phyloP scores from a whole-genome alignment of 2,888 invertebrate genomes.

The Dryomyza anilis region DNA sequence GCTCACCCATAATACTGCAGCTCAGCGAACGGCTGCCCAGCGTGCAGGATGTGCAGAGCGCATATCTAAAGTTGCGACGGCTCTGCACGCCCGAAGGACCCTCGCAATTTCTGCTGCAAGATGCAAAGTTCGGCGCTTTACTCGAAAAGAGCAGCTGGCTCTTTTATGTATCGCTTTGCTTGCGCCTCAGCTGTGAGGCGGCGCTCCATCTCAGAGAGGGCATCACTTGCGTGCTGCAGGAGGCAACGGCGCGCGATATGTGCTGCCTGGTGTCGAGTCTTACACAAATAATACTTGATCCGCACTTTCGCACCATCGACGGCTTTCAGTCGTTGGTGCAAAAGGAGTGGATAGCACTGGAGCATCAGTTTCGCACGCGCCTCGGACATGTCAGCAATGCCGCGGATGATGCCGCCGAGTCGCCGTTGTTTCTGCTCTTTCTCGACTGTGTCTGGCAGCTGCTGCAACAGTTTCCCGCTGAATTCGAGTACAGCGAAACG shows the following conservation, averaged over 20 bases:
- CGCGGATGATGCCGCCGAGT: slow-evolving; percentile 58
- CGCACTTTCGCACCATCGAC: slow-evolving; percentile 77
- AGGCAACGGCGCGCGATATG: slow-evolving; percentile 86
- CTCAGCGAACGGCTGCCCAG: slow-evolving; percentile 69
- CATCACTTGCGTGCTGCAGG: slow-evolving; percentile 84
- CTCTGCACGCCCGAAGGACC: slow-evolving; percentile 79
- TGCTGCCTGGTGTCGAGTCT: slow-evolving; percentile 86
- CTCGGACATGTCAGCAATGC: slow-evolving; percentile 68
- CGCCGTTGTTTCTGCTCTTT: slow-evolving; percentile 88
- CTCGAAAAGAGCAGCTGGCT: slow-evolving; percentile 88
- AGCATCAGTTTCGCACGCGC: slow-evolving; percentile 79
- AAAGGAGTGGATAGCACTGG: slow-evolving; percentile 93
- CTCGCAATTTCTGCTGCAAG: slow-evolving; percentile 73
- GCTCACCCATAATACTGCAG: slow-evolving; percentile 70
- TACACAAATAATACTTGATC: slow-evolving; percentile 85
- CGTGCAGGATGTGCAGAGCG: slow-evolving; percentile 68
- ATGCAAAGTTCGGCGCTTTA: slow-evolving; percentile 78
- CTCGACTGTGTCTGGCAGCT: slow-evolving; percentile 95
- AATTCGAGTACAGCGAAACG: slow-evolving; percentile 91
- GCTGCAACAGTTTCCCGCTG: slow-evolving; percentile 81
- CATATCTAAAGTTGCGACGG: slow-evolving; percentile 72
- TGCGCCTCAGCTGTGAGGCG: slow-evolving; percentile 75
- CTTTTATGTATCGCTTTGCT: slow-evolving; percentile 76
- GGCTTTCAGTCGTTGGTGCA: slow-evolving; percentile 92
- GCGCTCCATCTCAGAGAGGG: slow-evolving; percentile 69